A percentile compares a stretch with the other conserved stretches of the same genome.
Conservation (phyloP, 2,113 vertebrate species). For the Romanogobio albipinnatus region DNA sequence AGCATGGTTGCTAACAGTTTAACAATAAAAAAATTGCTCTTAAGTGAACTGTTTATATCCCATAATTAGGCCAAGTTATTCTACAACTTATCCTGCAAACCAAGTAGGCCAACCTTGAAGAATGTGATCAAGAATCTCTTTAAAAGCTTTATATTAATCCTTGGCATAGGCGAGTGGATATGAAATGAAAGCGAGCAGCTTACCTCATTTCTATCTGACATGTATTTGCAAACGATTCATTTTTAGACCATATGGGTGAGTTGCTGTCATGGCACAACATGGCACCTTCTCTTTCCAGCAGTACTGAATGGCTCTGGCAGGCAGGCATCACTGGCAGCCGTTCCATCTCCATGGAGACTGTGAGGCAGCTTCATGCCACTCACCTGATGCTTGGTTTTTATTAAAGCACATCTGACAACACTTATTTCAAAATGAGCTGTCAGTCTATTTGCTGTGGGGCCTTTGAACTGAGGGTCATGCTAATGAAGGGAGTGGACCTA, state of each 20-base stretch:
- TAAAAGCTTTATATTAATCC: conserved; percentile 1
- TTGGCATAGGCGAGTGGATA: neutral
- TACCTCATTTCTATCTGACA: conserved; percentile 36
- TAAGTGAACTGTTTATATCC: neutral
- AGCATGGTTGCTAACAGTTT: neutral
- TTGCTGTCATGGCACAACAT: neutral
- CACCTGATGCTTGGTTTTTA: conserved; percentile 14
- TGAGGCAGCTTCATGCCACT: conserved; percentile 5
- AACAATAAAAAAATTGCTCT: neutral
- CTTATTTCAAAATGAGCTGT: conserved; percentile 64
- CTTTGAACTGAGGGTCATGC: conserved; percentile 56
- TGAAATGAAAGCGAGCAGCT: conserved; percentile 20
- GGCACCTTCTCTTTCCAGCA: conserved; percentile 15
- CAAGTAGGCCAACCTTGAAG: neutral
- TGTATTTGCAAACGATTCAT: conserved; percentile 52
- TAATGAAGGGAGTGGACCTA: conserved; percentile 66
- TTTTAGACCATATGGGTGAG: conserved; percentile 49
- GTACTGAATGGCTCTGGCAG: conserved; percentile 6
- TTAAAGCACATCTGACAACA: conserved; percentile 63
- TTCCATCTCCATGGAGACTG: conserved; percentile 46
- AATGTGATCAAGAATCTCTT: neutral
- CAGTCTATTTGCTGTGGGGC: conserved; percentile 64
- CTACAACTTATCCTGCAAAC: neutral
- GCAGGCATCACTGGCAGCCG: conserved; percentile 30
- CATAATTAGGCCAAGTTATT: neutral